These are phyloP conservation scores for Agriopis aurantiaria DNA, from an alignment of 2,888 invertebrate species.

Conservation along the genomic window DNA sequence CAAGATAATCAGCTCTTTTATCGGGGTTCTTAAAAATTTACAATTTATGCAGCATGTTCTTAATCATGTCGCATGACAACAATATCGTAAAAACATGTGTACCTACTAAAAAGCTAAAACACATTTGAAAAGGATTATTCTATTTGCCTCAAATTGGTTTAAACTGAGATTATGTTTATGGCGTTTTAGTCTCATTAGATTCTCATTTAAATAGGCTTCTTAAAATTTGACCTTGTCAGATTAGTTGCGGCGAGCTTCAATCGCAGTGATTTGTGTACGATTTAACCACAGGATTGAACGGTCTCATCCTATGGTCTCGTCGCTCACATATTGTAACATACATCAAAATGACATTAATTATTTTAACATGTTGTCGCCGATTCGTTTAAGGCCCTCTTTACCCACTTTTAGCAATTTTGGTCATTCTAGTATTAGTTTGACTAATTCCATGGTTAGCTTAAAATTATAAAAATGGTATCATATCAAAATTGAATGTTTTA, in stretches of 20 bases:
- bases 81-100: background rate
- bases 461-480: no score
- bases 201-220: constrained; percentile 5
- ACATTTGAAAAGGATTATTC: constrained; percentile 9
- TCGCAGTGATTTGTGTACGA: constrained; percentile 18
- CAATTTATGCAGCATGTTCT: background rate
- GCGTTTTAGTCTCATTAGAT: constrained; percentile 13
- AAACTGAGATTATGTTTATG: constrained; percentile 3
- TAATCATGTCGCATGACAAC: background rate
- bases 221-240: constrained; percentile 23
- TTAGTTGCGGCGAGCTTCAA: constrained; percentile 25
- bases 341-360: constrained; percentile 25
- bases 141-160: constrained; percentile 1
- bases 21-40: background rate
- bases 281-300: constrained; percentile 6
- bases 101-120: constrained; percentile 3
- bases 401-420: constrained; percentile 10
- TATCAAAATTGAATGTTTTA: no score
- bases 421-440: no score
- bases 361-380: constrained; percentile 3
- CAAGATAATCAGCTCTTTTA: background rate
- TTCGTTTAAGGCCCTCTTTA: background rate
- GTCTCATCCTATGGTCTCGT: constrained; percentile 9
- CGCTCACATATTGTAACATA: constrained; percentile 11
- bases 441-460: no score